Conservation (phyloP, 2,888 invertebrate species). For the Pseudanteris insignis region DNA sequence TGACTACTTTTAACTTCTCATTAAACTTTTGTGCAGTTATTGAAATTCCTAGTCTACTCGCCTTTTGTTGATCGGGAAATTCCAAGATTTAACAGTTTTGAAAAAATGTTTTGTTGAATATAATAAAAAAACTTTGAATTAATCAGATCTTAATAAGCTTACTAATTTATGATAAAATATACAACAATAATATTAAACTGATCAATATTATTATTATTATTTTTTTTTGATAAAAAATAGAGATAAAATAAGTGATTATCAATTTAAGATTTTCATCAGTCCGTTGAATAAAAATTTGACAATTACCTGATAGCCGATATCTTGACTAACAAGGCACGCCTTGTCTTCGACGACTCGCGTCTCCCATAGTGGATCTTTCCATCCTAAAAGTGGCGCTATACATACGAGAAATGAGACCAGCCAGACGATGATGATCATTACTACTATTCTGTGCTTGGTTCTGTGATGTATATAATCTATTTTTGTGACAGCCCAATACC, state of each 20-base stretch:
- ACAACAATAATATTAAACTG: neutral
- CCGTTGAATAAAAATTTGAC: conserved; percentile 4
- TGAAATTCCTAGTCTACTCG: too few relatives aligned
- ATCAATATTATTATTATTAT: neutral
- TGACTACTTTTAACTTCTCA: too few relatives aligned
- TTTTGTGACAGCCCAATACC: conserved; percentile 92
- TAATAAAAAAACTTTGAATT: too few relatives aligned
- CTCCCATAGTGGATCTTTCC: conserved; percentile 77
- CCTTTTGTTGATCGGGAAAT: too few relatives aligned
- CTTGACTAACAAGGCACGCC: conserved; percentile 84
- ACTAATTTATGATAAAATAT: too few relatives aligned
- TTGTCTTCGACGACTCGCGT: conserved; percentile 72
- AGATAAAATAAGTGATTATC: too few relatives aligned
- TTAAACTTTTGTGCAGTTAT: too few relatives aligned
- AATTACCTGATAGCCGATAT: conserved; percentile 72
- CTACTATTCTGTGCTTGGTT: conserved; percentile 78
- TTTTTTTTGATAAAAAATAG: neutral
- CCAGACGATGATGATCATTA: conserved; percentile 88
- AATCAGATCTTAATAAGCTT: too few relatives aligned
- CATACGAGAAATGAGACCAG: conserved; percentile 83
- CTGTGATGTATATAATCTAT: conserved; percentile 89
- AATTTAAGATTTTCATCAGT: too few relatives aligned
- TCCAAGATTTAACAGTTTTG: too few relatives aligned
- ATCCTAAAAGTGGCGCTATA: conserved; percentile 86
- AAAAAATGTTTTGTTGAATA: too few relatives aligned